Base-by-base conservation (phyloP, 2,888 invertebrate species). In the Drosophila nr. fundita region DNA sequence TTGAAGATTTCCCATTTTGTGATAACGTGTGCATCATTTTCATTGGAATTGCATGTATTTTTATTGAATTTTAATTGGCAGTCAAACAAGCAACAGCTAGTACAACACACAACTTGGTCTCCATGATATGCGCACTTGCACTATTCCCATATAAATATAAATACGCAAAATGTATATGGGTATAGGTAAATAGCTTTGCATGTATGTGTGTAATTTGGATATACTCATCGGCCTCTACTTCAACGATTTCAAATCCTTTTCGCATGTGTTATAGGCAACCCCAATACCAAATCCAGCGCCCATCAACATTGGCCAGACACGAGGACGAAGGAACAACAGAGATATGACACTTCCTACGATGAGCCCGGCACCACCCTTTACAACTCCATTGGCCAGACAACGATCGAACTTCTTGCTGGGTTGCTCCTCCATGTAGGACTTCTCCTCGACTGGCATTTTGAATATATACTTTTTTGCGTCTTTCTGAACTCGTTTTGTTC, bases 1-100 rank as follows among this genome's bases (percentile, higher is more conserved):
- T 88, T 76, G 80, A 57, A 75, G 91, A 82, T 89, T 86, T 83
- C 64, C 81, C 82, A 88, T 86, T 89, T 75, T 63, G 73, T 75
- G 87, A 87, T 87, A 90, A 83, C 13, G 75, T 32, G 69, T 62
- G 68, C 73, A 81, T 87, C 84, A 85, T 85, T 91, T 91, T 91
- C 90, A 73, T 73, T 80, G 90, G 87, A 91, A 90, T 83, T 76
- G 90, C 76, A 73, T 73, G 76, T 78, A 74, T 78, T 90, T 88
- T 89, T 85, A 91, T 90, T 91, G 84, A 89, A 84, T 87, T 91
- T 91, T 91, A 91, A 91, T 91, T 91, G 91, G 80, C 78, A 72
- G 78, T 60, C 59, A 62, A 78, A 67, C 73, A 77, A 66, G 73
- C 53, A 76, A 55, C 76, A 73, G 54, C 66, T 50, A 66, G 65